Evolutionary conservation across 2,113 vertebrate genomes (phyloP).

Genomic region (Larimichthys polyactis): DNA sequence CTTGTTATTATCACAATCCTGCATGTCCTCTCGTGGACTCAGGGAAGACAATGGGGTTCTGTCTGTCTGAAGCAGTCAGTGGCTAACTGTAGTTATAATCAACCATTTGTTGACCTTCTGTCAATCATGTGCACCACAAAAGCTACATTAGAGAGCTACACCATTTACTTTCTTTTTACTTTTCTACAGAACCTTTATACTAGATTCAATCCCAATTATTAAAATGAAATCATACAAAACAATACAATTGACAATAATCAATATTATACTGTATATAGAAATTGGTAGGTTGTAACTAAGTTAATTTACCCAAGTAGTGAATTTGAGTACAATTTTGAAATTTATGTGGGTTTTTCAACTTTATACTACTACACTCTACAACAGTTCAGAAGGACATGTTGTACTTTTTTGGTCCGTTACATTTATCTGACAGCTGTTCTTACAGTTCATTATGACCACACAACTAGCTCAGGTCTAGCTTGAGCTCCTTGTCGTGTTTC

Average conservation of each 20-base stretch:
- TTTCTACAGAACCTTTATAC: no score
- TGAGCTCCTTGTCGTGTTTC: neutral
- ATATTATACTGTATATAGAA: neutral
- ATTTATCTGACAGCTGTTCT: no score
- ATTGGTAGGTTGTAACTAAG: neutral
- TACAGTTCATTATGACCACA: no score
- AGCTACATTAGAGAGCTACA: neutral
- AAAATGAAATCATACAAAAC: neutral
- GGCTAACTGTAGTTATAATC: neutral
- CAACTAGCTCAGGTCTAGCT: neutral
- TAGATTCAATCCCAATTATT: no score
- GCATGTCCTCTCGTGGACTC: neutral
- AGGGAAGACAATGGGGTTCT: slow-evolving; percentile 11
- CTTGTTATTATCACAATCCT: neutral
- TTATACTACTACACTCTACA: neutral
- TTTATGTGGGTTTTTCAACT: neutral
- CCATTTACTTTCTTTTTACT: neutral
- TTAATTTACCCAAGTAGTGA: neutral
- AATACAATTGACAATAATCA: neutral
- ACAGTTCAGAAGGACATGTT: no score
- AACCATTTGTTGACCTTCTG: slow-evolving; percentile 18
- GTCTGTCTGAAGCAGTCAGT: slow-evolving; percentile 7
- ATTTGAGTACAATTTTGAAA: neutral
- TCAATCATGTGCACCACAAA: neutral
- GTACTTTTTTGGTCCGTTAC: no score